Evolutionary conservation across 2,797 vertebrate genomes (phyloP).

Genomic region (Pseudomugil gertrudae): DNA sequence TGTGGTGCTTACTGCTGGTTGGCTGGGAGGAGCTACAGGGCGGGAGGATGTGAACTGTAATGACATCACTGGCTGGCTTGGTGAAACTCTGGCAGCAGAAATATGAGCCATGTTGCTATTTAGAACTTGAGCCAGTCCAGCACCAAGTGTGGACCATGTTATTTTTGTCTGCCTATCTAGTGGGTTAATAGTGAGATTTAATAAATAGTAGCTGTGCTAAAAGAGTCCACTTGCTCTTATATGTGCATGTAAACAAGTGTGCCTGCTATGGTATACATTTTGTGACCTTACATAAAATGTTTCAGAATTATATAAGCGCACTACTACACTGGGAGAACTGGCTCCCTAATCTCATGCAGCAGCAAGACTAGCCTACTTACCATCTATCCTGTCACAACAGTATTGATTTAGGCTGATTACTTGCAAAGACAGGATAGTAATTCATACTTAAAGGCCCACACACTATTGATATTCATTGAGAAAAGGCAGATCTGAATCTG

Average conservation of each 20-base stretch:
- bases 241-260: neutral
- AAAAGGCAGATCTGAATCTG: conserved; percentile 52
- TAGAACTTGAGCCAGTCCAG: conserved; percentile 35
- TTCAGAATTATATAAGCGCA: conserved; percentile 56
- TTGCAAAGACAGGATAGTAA: conserved; percentile 38
- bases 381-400: conserved; percentile 64
- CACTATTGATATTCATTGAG: conserved; percentile 47
- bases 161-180: conserved; percentile 37
- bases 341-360: conserved; percentile 33
- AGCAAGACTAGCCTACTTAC: conserved; percentile 59
- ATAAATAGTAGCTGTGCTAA: conserved; percentile 19
- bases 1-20: conserved; percentile 66
- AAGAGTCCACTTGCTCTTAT: conserved; percentile 16
- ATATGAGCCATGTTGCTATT: conserved; percentile 52
- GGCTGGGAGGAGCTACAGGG: conserved; percentile 53
- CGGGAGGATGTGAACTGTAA: conserved; percentile 62
- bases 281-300: conserved; percentile 43
- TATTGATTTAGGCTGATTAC: conserved; percentile 67
- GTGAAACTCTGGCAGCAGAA: conserved; percentile 60
- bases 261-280: conserved; percentile 3
- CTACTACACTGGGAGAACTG: conserved; percentile 62
- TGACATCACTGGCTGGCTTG: conserved; percentile 64
- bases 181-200: conserved; percentile 21
- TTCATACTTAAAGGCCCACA: conserved; percentile 52
- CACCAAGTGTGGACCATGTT: conserved; percentile 41